Base-by-base conservation (phyloP, 2,888 invertebrate genomes). In the Microctonus aethiopoides region DNA sequence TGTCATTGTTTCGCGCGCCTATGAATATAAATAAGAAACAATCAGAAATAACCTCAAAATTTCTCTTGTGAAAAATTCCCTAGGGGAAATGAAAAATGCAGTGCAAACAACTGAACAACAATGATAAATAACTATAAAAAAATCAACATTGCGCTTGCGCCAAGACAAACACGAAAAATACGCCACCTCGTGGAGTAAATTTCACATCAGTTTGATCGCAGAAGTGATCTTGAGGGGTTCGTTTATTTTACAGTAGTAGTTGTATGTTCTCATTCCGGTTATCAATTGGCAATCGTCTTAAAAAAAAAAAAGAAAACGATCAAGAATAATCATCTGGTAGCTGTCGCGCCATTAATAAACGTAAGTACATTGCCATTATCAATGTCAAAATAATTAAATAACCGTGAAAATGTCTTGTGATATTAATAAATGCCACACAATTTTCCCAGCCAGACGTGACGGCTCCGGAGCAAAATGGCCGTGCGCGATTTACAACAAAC, bases 401-500 rank as follows among this genome's bases (percentile, higher is more conserved):
- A 24, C 16, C n/a, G 20, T 32, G 20, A 41, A 32, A 70, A 70
- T 54, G 61, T 54, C 61, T 61, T 41, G 41, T 39, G 20, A 59
- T 13, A 65, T 26, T 39, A 32, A 64, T 46, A 11, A 46, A 59
- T 22, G 32, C 51, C 51, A 26, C 29, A 46, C 62, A 51, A 64
- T 79, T 71, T 74, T 72, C 74, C 56, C 68, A 74, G 69, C 69
- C 69, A 65, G 80, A 79, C 80, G 79, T 81, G 82, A 82, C 83
- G 83, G 81, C 78, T 82, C 76, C 75, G 74, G 73, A 76, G 81
- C 83, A 84, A 84, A 81, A 84, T 84, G 84, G 84, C 84, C 83
- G 84, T 83, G 77, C 80, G 75, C 74, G 73, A 79, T 81, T 80
- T 83, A 81, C 80, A 81, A 83, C 80, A 79, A 82, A 81, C 80